Base-by-base conservation (phyloP, 2,797 vertebrate genomes). In the Falco peregrinus region DNA sequence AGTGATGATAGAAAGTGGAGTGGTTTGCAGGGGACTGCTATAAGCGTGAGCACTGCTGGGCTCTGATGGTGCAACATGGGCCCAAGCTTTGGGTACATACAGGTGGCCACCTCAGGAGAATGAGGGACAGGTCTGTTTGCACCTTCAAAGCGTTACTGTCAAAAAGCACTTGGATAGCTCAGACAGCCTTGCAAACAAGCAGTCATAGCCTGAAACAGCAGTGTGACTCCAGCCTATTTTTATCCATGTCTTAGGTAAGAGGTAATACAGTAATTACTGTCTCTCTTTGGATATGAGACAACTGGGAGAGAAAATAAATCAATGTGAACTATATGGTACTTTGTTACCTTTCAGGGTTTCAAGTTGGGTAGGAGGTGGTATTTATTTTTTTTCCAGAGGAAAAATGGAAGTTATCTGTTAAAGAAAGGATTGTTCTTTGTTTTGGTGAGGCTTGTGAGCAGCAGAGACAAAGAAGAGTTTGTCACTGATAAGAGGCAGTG, bases 211-310 rank as follows among this genome's bases (percentile, higher is more conserved):
- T 0, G 1, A 45, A 95, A 68, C 74, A 95, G 41, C 24, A 37
- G 18, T 71, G 64, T n/a, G 67, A 84, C n/a, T 71, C 63, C 71
- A 80, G 71, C 29, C 53, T 60, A 17, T 93, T 95, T 96, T 86
- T 96, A 85, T 77, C 59, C 68, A 7, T 56, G n/a, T 94, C 79
- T 95, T 93, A 86, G 65, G 53, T 94, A 87, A 92, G 84, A 97
- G 45, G 22, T 54, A 75, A 48, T 77, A 70, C 45, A 51, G 53
- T 75, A 90, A 86, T 61, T 88, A 74, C 85, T 77, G 57, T 95
- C 45, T 95, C 37, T 95, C 68, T 70, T 82, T 53, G 20, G 26
- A 33, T 95, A 56, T 31, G 25, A 95, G 68, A 85, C 54, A 93
- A 76, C 16, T 47, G 67, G 26, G 51, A 91, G 56, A 89, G 69